These are phyloP conservation scores for Rotaria socialis DNA, from an alignment of 2,888 invertebrate species.

Conservation along the genomic window DNA sequence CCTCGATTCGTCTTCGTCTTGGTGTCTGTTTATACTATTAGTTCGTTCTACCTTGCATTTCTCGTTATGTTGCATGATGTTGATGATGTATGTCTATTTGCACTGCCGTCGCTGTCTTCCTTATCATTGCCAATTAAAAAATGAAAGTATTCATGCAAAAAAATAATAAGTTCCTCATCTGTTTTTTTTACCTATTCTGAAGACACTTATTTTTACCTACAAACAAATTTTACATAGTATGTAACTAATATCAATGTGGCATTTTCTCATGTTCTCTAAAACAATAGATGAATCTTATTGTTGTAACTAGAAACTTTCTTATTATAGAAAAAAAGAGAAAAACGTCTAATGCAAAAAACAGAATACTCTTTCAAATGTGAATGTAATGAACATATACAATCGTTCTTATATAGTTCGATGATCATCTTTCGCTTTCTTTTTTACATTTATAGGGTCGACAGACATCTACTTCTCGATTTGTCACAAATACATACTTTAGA, in stretches of 20 bases:
- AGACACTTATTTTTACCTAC: no score
- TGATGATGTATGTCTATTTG: neutral
- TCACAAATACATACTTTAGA: slow-evolving; percentile 16
- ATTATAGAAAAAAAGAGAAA: neutral
- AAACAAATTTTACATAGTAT: neutral
- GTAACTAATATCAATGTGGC: neutral
- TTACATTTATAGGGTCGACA: neutral
- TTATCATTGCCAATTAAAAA: neutral
- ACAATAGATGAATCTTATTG: neutral
- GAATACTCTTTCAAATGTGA: neutral
- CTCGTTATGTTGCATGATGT: neutral
- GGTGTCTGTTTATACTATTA: neutral
- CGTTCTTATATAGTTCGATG: neutral
- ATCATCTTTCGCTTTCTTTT: neutral
- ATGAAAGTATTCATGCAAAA: neutral
- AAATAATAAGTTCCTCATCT: neutral
- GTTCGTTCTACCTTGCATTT: slow-evolving; percentile 13
- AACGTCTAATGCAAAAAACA: neutral
- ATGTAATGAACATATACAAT: neutral
- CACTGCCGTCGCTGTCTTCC: neutral
- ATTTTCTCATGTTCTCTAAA: neutral
- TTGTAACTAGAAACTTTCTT: neutral
- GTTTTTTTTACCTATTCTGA: neutral
- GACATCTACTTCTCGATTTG: slow-evolving; percentile 13
- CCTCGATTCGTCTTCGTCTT: neutral